These are phyloP conservation scores for Argya squamiceps DNA, from an alignment of 2,797 vertebrate genomes.

Conservation along the genomic window DNA sequence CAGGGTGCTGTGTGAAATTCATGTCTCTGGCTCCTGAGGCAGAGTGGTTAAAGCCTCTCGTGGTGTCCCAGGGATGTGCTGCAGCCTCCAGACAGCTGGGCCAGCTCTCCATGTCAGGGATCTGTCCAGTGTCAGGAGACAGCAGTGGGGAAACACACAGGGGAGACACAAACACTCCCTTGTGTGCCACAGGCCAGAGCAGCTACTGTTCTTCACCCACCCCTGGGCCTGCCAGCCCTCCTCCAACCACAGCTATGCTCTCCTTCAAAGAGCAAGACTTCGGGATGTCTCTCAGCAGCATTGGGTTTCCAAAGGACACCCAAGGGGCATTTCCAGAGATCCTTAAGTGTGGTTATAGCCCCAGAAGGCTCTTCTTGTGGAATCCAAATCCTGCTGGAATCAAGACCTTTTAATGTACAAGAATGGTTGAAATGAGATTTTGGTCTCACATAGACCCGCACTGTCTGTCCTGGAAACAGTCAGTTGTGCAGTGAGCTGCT, in stretches of 20 bases:
- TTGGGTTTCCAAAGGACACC: constrained; percentile 7
- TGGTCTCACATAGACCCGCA: not conserved
- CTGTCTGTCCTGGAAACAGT: not conserved
- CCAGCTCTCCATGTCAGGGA: not conserved
- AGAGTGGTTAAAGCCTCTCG: not conserved
- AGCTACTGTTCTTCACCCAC: not conserved
- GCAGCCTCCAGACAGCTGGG: not conserved
- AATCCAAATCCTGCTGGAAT: constrained; percentile 1
- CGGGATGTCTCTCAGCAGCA: not conserved
- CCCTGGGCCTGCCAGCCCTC: not conserved
- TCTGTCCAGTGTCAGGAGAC: constrained; percentile 45
- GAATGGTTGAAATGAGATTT: not conserved
- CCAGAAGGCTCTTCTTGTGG: not conserved
- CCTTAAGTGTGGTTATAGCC: constrained; percentile 34
- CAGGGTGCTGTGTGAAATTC: not conserved
- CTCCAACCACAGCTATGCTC: constrained; percentile 3
- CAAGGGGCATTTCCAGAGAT: not conserved
- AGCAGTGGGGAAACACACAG: not conserved
- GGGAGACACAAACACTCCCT: not conserved
- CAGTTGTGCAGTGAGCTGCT: not conserved
- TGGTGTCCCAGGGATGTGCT: not conserved
- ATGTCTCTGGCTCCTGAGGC: not conserved
- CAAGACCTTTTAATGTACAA: not conserved
- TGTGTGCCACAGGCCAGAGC: not conserved
- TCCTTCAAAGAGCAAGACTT: constrained; percentile 2